phyloP scores from a whole-genome alignment of 2,888 invertebrate species.

The Tethea ocularis region DNA sequence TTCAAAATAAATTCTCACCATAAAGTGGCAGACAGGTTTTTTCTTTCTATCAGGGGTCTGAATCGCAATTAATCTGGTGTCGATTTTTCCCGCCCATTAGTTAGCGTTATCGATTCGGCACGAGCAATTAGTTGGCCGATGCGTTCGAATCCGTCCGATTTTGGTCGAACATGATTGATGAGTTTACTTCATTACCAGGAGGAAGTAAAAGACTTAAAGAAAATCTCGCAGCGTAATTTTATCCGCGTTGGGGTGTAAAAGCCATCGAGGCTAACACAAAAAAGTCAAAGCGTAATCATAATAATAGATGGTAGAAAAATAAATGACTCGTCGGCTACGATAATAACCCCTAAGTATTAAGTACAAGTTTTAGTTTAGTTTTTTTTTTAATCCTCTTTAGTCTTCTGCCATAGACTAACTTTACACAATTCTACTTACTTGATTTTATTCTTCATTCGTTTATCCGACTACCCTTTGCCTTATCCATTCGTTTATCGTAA shows the following conservation, averaged over 20 bases:
- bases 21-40: constrained; percentile 31
- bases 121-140: constrained; percentile 67
- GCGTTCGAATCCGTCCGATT: constrained; percentile 43
- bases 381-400: too few relatives aligned
- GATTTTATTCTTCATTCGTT: too few relatives aligned
- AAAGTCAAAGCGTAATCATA: too few relatives aligned
- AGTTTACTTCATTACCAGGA: constrained; percentile 54
- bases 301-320: too few relatives aligned
- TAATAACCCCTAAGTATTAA: too few relatives aligned
- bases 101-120: constrained; percentile 63
- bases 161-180: constrained; percentile 73
- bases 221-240: background rate
- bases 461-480: too few relatives aligned
- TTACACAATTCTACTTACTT: too few relatives aligned
- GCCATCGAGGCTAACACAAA: too few relatives aligned
- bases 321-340: too few relatives aligned
- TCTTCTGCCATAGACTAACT: too few relatives aligned
- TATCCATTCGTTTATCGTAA: constrained; percentile 38
- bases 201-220: constrained; percentile 32
- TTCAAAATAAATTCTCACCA: constrained; percentile 23
- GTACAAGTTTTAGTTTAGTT: too few relatives aligned
- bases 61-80: constrained; percentile 60
- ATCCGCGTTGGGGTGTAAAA: too few relatives aligned
- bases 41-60: constrained; percentile 38
- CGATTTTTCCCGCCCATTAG: constrained; percentile 65